Evolutionary conservation across 2,113 vertebrate genomes (phyloP).

Genomic region (Tetraodon nigroviridis): DNA sequence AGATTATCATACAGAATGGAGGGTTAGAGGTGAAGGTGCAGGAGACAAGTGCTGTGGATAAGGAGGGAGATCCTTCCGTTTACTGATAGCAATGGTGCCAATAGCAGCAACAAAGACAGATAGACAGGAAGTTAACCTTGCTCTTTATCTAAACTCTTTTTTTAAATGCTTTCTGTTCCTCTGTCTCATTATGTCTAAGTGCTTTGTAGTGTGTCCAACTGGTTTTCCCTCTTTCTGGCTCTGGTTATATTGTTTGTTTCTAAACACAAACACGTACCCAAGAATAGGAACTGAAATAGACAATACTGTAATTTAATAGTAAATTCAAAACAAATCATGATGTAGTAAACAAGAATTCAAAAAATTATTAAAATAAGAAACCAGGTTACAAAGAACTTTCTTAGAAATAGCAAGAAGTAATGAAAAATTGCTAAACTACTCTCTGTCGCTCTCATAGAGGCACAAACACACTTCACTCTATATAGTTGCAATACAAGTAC

Average conservation of each 20-base stretch:
- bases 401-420: too few species aligned
- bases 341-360: too few species aligned
- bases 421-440: too few species aligned
- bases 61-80: slow-evolving; percentile 63
- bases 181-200: slow-evolving; percentile 1
- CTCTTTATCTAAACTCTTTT: slow-evolving; percentile 38
- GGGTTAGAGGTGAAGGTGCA: slow-evolving; percentile 42
- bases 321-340: too few species aligned
- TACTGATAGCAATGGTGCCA: slow-evolving; percentile 69
- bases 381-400: too few species aligned
- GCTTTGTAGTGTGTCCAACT: slow-evolving; percentile 1
- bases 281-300: background rate
- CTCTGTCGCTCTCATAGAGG: too few species aligned
- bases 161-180: slow-evolving; percentile 23
- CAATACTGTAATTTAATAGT: background rate
- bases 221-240: background rate
- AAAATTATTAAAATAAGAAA: too few species aligned
- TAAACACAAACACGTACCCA: too few species aligned
- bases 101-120: slow-evolving; percentile 58
- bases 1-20: slow-evolving; percentile 41
- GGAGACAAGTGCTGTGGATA: slow-evolving; percentile 56
- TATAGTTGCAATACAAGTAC: too few species aligned
- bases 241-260: background rate
- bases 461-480: too few species aligned
- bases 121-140: slow-evolving; percentile 42